A percentile compares a stretch with the other conserved stretches of the same genome.
Conservation (phyloP, 2,113 vertebrate species). For the human region GRCh38 chr21:20453001-20453500, state of each 20-base stretch:
- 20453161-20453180: background rate
- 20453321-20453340: background rate
- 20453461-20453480: background rate
- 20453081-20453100: background rate
- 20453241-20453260: background rate
- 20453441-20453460: no score
- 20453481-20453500: background rate
- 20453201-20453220: background rate
- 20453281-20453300: background rate
- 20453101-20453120: background rate
- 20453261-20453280: background rate
- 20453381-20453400: background rate
- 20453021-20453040: background rate
- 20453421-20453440: background rate
- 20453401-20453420: background rate
- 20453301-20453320: background rate
- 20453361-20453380: background rate
- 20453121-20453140: background rate
- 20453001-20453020: background rate
- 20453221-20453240: background rate
- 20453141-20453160: background rate
- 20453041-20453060: background rate
- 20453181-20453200: background rate
- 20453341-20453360: background rate
- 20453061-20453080: background rate